Evolutionary conservation across 2,888 invertebrate genomes (phyloP).

Genomic region (Eudemis profundana): DNA sequence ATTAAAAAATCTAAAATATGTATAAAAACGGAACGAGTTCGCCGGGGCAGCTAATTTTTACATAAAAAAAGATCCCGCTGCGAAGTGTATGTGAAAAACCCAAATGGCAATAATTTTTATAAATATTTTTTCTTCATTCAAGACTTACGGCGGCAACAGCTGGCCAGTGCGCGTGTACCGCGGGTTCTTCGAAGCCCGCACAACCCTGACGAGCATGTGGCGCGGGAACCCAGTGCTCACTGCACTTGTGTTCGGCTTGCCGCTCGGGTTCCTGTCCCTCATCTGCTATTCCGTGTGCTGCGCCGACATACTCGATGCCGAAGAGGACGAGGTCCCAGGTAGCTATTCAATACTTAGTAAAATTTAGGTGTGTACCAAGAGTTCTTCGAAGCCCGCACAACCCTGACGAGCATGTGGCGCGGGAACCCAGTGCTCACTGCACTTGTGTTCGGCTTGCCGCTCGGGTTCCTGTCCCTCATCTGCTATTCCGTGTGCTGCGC

Average conservation of each 20-base stretch:
- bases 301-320: slow-evolving; percentile 96
- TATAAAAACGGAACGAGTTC: too few species aligned
- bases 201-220: slow-evolving; percentile 94
- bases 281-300: slow-evolving; percentile 99
- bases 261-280: slow-evolving; percentile 95
- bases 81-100: too few species aligned
- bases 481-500: slow-evolving; percentile 98
- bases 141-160: slow-evolving; percentile 94
- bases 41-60: too few species aligned
- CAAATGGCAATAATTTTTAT: too few species aligned
- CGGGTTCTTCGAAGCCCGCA: slow-evolving; percentile 92
- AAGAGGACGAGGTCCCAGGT: slow-evolving; percentile 89
- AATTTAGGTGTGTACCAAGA: slow-evolving; percentile 86
- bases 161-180: slow-evolving; percentile 91
- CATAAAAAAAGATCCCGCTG: too few species aligned
- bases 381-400: slow-evolving; percentile 93
- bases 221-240: slow-evolving; percentile 96
- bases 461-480: slow-evolving; percentile 96
- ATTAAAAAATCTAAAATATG: too few species aligned
- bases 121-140: slow-evolving; percentile 52
- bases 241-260: slow-evolving; percentile 96
- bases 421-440: slow-evolving; percentile 97
- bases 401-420: slow-evolving; percentile 84
- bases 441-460: slow-evolving; percentile 96
- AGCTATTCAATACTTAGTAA: slow-evolving; percentile 34